Base-by-base conservation (phyloP, 92 coral and sea anemone genomes). In the Isaurus tuberculatus region DNA sequence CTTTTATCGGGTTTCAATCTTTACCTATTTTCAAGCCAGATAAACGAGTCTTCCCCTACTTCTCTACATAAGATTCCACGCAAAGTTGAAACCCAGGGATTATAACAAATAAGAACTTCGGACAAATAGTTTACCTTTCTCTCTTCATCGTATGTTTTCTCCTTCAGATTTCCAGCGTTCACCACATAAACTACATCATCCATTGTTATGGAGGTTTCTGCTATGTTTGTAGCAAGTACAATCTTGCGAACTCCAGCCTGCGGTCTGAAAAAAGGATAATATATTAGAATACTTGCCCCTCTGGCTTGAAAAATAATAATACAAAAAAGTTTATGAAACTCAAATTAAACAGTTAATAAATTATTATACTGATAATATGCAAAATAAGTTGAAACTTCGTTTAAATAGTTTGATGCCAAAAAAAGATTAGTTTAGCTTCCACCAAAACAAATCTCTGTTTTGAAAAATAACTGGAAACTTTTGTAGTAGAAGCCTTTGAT, bases 171-270 rank as follows among this genome's bases (percentile, higher is more conserved):
- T 2, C 98, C 98, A 61, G 94, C 95, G 77, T 95, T 92, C 49
- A 95, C 91, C 29, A 95, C 98, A 74, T 87, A 91, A 70, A 90
- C 92, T 0, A 95, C 85, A 28, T 95, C 98, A 60, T 95, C 95
- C 27, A 95, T 93, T 36, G 98, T 95, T 31, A 95, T 94, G 27
- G 98, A 94, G 2, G 98, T 95, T 88, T 95, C 98, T 25, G 98
- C 98, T 65, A 95, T 90, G 85, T 91, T 93, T 22, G 98, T 95
- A 31, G 98, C 91, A 36, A 95, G 87, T 61, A 95, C 92, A 32
- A 95, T 87, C 90, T 95, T 95, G 43, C 98, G 93, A 43, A 94
- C 95, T 26, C 98, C 98, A 51, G 87, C 65, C 8, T 92, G 88
- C 7, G 98, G 98, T 51, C 96, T 93, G 53, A 15, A 55, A 75